Percentiles rank a stretch among this genome's conserved stretches.
Evolutionary conservation across 2,113 vertebrate genomes (phyloP).

Genomic region (Elachura formosa): DNA sequence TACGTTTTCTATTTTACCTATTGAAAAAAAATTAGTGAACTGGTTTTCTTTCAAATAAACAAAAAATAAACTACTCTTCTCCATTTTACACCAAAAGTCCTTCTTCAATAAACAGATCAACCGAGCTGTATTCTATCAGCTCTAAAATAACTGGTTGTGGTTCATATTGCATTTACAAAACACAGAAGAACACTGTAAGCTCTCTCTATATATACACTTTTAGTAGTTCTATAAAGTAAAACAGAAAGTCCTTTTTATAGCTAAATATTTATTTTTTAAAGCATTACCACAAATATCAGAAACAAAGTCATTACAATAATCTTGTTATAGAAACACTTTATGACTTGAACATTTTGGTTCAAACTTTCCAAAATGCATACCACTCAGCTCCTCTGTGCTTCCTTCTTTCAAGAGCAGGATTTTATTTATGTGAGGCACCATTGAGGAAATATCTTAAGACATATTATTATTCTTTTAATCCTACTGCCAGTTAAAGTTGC

Average conservation of each 20-base stretch:
- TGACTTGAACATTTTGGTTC: neutral
- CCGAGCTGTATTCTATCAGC: neutral
- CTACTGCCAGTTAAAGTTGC: neutral
- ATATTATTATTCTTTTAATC: neutral
- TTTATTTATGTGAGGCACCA: neutral
- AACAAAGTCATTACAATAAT: conserved; percentile 1
- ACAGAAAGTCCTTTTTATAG: neutral
- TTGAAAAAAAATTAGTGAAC: neutral
- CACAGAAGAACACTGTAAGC: neutral
- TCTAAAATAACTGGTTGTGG: neutral
- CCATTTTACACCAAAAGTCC: neutral
- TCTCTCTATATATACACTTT: neutral
- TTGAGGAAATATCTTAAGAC: neutral
- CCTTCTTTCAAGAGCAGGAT: neutral
- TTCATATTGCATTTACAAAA: neutral
- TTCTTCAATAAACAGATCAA: neutral
- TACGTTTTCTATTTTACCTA: neutral
- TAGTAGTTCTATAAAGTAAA: neutral
- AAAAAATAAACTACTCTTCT: neutral
- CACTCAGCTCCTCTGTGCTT: neutral
- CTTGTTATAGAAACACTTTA: neutral
- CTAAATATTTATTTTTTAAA: conserved; percentile 36
- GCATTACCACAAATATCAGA: neutral
- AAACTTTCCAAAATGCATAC: neutral
- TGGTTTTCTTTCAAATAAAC: neutral